Percentiles rank a stretch among this genome's conserved stretches.
These are phyloP conservation scores for Crossaster papposus DNA, from an alignment of 53 echinoderm and acorn worm species.

Conservation along the genomic window DNA sequence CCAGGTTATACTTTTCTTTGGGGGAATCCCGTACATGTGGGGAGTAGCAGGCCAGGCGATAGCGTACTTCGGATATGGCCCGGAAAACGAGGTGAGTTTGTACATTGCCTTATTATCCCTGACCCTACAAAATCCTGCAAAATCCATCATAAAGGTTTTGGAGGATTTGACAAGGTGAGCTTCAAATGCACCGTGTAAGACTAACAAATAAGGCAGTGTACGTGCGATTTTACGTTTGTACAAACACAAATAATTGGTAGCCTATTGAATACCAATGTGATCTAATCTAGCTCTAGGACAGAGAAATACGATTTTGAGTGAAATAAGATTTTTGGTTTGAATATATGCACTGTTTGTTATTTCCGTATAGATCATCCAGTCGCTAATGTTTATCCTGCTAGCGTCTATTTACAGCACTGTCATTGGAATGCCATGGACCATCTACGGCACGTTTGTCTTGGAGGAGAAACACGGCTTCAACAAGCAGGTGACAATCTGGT, in stretches of 20 bases:
- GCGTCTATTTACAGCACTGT: slow-evolving; percentile 74
- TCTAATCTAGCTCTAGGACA: too few species aligned
- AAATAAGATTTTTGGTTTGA: too few species aligned
- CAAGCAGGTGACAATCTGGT: slow-evolving; percentile 78
- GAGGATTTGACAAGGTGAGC: background rate
- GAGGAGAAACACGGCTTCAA: slow-evolving; percentile 97
- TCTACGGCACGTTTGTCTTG: slow-evolving; percentile 93
- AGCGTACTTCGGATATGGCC: slow-evolving; percentile 72
- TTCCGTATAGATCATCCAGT: slow-evolving; percentile 79
- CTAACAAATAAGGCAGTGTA: too few species aligned
- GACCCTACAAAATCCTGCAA: background rate
- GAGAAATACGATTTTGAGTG: too few species aligned
- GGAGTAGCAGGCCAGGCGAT: slow-evolving; percentile 64
- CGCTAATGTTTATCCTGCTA: slow-evolving; percentile 79
- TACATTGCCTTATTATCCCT: background rate
- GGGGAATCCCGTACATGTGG: slow-evolving; percentile 89
- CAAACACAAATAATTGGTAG: too few species aligned
- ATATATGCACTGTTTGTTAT: background rate
- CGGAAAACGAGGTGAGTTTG: slow-evolving; percentile 83
- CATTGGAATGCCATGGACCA: slow-evolving; percentile 83
- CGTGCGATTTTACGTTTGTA: too few species aligned
- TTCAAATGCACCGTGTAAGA: too few species aligned
- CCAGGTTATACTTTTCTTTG: slow-evolving; percentile 78
- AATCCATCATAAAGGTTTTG: background rate
- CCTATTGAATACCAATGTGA: too few species aligned